Evolutionary conservation across 1,140 invertebrate genomes (phyloP).

Genomic region (Brachionus rotundiformis): DNA sequence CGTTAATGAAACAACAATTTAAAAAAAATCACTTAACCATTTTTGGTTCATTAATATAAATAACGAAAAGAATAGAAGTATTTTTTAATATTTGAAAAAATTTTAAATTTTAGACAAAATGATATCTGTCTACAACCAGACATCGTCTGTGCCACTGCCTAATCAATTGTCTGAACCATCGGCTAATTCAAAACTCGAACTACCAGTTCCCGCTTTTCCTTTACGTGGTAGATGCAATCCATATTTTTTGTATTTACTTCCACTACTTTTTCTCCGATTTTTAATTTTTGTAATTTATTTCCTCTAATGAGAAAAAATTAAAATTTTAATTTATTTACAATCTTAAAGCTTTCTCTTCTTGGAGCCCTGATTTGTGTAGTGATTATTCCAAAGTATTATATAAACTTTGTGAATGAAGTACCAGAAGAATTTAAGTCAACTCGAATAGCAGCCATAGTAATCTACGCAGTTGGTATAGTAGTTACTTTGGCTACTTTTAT

Average conservation of each 20-base stretch:
- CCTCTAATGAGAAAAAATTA: not conserved
- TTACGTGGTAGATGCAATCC: constrained; percentile 31
- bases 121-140: not conserved
- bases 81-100: not conserved
- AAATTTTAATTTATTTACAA: not conserved
- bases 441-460: not conserved
- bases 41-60: constrained; percentile 19
- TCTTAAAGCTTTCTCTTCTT: constrained; percentile 3
- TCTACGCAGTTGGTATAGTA: constrained; percentile 12
- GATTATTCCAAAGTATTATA: not conserved
- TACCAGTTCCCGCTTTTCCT: constrained; percentile 37
- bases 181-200: not conserved
- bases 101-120: constrained; percentile 28
- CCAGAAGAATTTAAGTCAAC: not conserved
- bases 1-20: constrained; percentile 10
- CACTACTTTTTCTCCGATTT: not conserved
- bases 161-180: not conserved
- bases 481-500: not conserved
- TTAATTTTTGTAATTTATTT: constrained; percentile 36
- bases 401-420: not conserved
- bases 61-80: not conserved
- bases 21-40: constrained; percentile 39
- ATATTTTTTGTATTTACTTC: not conserved
- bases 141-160: not conserved
- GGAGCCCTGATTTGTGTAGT: not conserved